phyloP scores from a whole-genome alignment of 2,888 invertebrate genomes.

The Temnothorax ravouxi region DNA sequence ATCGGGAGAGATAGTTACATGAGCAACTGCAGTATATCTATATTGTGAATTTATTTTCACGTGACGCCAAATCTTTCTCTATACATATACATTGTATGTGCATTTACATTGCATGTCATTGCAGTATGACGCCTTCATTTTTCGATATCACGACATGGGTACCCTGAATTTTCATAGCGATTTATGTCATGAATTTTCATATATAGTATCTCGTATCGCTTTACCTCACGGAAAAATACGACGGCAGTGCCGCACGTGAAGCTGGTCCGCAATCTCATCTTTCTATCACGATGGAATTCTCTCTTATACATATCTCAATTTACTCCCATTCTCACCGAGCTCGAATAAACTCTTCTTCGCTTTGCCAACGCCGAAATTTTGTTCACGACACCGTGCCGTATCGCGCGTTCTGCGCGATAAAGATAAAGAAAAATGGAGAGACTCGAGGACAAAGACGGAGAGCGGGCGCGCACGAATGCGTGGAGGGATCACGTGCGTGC shows the following conservation, averaged over 20 bases:
- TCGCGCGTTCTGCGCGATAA: conserved; percentile 26
- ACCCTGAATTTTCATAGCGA: conserved; percentile 29
- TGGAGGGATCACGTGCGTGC: conserved; percentile 59
- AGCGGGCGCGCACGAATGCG: conserved; percentile 64
- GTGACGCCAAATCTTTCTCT: background rate
- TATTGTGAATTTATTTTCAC: conserved; percentile 26
- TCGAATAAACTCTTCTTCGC: background rate
- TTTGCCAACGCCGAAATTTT: conserved; percentile 25
- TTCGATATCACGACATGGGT: conserved; percentile 13
- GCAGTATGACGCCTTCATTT: conserved; percentile 31
- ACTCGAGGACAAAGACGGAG: conserved; percentile 45
- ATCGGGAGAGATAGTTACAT: background rate
- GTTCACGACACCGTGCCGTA: background rate
- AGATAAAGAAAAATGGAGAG: conserved; percentile 45
- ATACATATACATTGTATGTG: too few species aligned
- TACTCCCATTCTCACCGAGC: background rate
- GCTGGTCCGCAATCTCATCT: background rate
- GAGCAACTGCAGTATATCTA: background rate
- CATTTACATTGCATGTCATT: conserved; percentile 26
- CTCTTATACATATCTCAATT: background rate
- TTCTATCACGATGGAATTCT: background rate
- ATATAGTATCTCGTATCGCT: background rate
- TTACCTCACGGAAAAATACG: conserved; percentile 13
- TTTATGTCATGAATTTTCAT: conserved; percentile 31
- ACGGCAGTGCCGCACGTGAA: background rate